Percentiles rank a stretch among this genome's conserved stretches.
Conservation (phyloP, 2,888 invertebrate genomes). For the Branchellion lobata region DNA sequence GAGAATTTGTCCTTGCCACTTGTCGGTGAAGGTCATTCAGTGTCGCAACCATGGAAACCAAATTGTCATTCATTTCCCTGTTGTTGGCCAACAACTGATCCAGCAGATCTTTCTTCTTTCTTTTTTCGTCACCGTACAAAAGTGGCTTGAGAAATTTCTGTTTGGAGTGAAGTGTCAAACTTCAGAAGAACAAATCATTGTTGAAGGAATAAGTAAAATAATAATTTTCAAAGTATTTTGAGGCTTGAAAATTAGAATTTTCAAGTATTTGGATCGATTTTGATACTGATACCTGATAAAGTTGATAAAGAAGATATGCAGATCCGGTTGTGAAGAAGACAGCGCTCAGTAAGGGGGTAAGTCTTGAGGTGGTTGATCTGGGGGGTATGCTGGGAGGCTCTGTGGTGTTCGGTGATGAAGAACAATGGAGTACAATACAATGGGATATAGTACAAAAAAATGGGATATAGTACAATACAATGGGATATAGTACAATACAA, state of each 20-base stretch:
- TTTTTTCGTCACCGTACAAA: neutral
- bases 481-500: too few relatives aligned
- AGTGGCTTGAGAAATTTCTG: conserved; percentile 2
- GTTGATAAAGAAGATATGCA: neutral
- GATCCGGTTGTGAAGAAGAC: neutral
- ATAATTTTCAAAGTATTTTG: neutral
- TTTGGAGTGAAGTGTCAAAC: too few relatives aligned
- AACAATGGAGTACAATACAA: too few relatives aligned
- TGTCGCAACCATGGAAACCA: neutral
- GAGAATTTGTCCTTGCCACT: neutral
- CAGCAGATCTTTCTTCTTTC: neutral
- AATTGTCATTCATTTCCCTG: neutral
- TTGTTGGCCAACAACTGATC: neutral
- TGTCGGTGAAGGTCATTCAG: neutral
- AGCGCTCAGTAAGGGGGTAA: neutral
- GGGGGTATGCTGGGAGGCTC: neutral
- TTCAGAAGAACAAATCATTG: too few relatives aligned
- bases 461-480: too few relatives aligned
- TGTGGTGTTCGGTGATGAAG: too few relatives aligned
- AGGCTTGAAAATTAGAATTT: neutral
- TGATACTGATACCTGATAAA: neutral
- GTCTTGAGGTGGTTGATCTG: neutral
- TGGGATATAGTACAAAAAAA: too few relatives aligned
- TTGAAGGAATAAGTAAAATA: too few relatives aligned
- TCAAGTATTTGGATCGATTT: too few relatives aligned